phyloP scores from a whole-genome alignment of 2,113 vertebrate genomes.

The Oenanthe oenanthe region DNA sequence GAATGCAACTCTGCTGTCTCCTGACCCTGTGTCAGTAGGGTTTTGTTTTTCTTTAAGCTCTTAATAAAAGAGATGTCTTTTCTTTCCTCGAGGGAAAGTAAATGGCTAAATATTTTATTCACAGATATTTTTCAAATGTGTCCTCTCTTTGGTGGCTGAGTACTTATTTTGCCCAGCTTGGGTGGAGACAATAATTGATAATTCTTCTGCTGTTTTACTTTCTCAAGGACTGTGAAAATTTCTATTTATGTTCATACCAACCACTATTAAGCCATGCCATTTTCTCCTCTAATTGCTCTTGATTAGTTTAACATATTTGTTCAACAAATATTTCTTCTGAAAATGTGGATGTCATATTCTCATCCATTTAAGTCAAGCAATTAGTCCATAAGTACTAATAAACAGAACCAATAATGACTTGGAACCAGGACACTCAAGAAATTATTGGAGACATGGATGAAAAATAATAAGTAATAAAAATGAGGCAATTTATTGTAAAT shows the following conservation, averaged over 20 bases:
- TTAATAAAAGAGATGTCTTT: constrained; percentile 25
- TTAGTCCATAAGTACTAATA: neutral
- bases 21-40: neutral
- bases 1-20: constrained; percentile 1
- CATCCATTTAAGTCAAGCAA: neutral
- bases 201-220: neutral
- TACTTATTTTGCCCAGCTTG: neutral
- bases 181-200: neutral
- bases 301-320: neutral
- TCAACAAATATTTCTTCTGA: neutral
- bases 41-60: constrained; percentile 31
- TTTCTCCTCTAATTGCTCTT: neutral
- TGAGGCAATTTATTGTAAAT: neutral
- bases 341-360: neutral
- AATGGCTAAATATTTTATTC: constrained; percentile 32
- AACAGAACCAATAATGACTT: neutral
- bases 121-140: neutral
- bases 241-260: neutral
- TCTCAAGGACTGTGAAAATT: neutral
- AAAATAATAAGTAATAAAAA: neutral
- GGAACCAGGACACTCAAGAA: neutral
- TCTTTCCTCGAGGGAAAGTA: neutral
- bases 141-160: neutral
- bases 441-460: neutral
- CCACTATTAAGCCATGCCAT: neutral